Conservation (phyloP, 1,140 invertebrate species). For the Philaenus spumarius region DNA sequence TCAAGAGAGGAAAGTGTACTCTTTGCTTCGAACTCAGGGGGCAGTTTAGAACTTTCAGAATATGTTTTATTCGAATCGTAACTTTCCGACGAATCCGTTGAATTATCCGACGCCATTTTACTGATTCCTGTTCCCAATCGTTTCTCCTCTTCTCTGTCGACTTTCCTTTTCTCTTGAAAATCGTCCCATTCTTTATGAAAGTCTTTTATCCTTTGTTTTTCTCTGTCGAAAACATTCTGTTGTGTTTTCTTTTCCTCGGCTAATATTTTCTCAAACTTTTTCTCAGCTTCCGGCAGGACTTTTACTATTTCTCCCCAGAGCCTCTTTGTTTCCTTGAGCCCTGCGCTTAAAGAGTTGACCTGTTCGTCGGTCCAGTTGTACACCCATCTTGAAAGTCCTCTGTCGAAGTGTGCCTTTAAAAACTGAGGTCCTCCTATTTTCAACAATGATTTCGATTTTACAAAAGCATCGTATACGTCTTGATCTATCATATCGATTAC, state of each 20-base stretch:
- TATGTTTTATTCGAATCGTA: too few relatives aligned
- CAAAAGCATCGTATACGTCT: background rate
- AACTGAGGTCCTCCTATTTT: slow-evolving; percentile 5
- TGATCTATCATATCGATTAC: slow-evolving; percentile 1
- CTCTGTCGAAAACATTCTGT: background rate
- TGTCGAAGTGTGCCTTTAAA: background rate
- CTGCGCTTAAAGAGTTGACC: background rate
- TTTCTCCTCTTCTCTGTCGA: too few relatives aligned
- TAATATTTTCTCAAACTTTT: background rate
- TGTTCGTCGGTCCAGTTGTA: slow-evolving; percentile 2
- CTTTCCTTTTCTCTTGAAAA: too few relatives aligned
- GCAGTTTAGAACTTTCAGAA: too few relatives aligned
- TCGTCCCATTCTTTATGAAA: too few relatives aligned
- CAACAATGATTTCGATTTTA: background rate
- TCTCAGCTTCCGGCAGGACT: background rate
- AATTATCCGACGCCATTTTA: too few relatives aligned
- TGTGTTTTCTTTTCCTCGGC: background rate
- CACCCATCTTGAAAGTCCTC: background rate
- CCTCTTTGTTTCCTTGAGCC: background rate
- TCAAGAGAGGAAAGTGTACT: too few relatives aligned
- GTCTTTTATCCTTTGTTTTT: too few relatives aligned
- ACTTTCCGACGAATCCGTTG: too few relatives aligned
- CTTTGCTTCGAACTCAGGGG: too few relatives aligned
- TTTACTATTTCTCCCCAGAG: background rate
- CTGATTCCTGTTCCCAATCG: too few relatives aligned